phyloP scores from a whole-genome alignment of 2,113 vertebrate genomes.

The Acrocephalus arundinaceus region DNA sequence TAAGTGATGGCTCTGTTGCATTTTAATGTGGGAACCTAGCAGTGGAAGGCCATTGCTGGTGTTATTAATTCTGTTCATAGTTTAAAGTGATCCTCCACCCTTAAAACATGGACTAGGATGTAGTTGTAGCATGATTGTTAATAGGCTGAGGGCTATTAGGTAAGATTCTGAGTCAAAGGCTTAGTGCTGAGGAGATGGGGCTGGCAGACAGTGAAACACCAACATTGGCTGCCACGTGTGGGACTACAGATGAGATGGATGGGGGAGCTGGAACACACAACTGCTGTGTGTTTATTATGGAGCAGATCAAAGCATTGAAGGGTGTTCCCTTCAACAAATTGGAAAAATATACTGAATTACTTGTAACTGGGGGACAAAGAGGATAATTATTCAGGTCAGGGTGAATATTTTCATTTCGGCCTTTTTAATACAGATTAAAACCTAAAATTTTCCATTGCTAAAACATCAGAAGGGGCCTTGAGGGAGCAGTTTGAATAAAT shows the following conservation, averaged over 20 bases:
- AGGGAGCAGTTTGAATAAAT: not conserved
- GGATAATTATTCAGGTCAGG: not conserved
- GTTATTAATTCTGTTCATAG: not conserved
- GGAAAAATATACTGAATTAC: not conserved
- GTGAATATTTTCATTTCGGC: not conserved
- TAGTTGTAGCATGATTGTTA: accelerated
- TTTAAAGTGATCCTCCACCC: not conserved
- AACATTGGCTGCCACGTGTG: accelerated
- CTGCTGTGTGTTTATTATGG: not conserved
- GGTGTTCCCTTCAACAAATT: not conserved
- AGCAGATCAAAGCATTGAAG: not conserved
- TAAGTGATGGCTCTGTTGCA: not conserved
- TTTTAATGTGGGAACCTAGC: accelerated
- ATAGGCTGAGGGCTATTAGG: not conserved
- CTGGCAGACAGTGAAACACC: not conserved
- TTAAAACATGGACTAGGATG: not conserved
- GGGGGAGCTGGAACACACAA: not conserved
- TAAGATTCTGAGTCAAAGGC: not conserved
- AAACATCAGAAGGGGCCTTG: not conserved
- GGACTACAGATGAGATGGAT: accelerated
- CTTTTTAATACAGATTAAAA: not conserved
- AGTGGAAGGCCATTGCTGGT: not conserved
- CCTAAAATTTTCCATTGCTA: not conserved
- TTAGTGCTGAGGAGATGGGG: not conserved
- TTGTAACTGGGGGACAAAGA: not conserved